Conservation (phyloP, 1,140 invertebrate genomes). For the Nephila pilipes region DNA sequence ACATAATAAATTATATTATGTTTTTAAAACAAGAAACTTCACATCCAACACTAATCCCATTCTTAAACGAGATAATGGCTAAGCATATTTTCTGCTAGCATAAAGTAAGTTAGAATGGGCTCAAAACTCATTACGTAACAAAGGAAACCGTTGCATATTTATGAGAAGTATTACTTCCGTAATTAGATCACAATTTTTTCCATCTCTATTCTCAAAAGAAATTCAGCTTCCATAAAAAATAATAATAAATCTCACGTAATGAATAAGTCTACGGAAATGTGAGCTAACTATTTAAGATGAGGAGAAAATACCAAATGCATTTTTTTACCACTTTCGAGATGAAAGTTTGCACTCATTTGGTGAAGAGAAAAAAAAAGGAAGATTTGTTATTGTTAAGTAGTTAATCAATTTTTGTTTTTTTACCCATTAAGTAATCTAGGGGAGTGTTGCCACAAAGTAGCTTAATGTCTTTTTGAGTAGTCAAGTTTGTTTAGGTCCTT, state of each 20-base stretch:
- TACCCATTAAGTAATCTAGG: not conserved
- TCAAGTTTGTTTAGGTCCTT: not conserved
- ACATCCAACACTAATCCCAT: slow-evolving; percentile 40
- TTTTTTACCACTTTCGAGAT: not conserved
- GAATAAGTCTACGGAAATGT: slow-evolving; percentile 31
- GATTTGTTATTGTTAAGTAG: slow-evolving; percentile 19
- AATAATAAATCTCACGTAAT: slow-evolving; percentile 16
- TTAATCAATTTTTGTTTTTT: slow-evolving; percentile 31
- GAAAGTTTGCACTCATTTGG: not conserved
- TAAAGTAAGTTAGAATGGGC: slow-evolving; percentile 19
- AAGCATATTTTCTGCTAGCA: slow-evolving; percentile 19
- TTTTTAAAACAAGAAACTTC: slow-evolving; percentile 34
- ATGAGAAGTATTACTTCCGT: slow-evolving; percentile 63
- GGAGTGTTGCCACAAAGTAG: not conserved
- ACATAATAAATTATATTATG: not conserved
- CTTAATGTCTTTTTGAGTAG: slow-evolving; percentile 30
- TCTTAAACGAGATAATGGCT: slow-evolving; percentile 46
- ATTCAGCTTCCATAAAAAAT: not conserved
- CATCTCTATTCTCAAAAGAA: not conserved
- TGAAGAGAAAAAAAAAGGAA: not conserved
- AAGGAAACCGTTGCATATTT: slow-evolving; percentile 63
- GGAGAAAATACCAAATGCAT: not conserved
- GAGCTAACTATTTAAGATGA: not conserved
- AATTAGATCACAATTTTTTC: slow-evolving; percentile 56
- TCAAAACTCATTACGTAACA: slow-evolving; percentile 54